Percentiles rank a stretch among this genome's conserved stretches.
Evolutionary conservation across 1,140 invertebrate species (phyloP).

Genomic region (Lepidurus apus): DNA sequence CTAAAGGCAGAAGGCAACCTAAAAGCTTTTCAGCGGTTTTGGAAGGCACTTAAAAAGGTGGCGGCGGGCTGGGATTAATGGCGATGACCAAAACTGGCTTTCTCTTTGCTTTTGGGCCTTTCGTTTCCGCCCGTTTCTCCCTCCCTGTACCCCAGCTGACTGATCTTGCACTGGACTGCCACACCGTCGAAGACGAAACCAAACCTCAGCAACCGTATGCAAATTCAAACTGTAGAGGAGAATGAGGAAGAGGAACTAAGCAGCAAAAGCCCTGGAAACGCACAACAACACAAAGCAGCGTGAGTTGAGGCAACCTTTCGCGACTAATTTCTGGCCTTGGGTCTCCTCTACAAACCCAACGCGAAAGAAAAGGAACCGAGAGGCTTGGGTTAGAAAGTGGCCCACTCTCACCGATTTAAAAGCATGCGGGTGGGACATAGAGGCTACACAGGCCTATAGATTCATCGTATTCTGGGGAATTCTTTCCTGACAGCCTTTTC

Average conservation of each 20-base stretch:
- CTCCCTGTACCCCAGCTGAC: not conserved
- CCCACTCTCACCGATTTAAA: not conserved
- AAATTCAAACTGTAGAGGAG: not conserved
- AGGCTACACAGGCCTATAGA: not conserved
- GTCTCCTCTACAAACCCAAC: not conserved
- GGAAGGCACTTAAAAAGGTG: not conserved
- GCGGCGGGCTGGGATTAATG: constrained; percentile 16
- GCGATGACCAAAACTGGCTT: constrained; percentile 13
- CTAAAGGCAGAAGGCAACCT: not conserved
- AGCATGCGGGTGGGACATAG: not conserved
- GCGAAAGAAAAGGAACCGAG: not conserved
- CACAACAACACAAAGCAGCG: not conserved
- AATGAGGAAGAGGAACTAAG: not conserved
- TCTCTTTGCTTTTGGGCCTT: not conserved
- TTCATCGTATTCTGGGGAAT: not conserved
- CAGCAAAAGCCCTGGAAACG: not conserved
- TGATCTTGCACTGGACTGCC: not conserved
- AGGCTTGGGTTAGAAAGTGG: not conserved
- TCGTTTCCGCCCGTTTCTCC: constrained; percentile 8
- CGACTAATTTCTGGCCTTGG: not conserved
- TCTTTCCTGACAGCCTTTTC: not conserved
- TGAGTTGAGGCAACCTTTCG: constrained; percentile 4
- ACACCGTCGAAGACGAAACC: not conserved
- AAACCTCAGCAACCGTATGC: constrained; percentile 9
- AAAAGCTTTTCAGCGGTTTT: constrained; percentile 19